Conservation (phyloP, 2,797 vertebrate species). For the Yasuhikotakia modesta region DNA sequence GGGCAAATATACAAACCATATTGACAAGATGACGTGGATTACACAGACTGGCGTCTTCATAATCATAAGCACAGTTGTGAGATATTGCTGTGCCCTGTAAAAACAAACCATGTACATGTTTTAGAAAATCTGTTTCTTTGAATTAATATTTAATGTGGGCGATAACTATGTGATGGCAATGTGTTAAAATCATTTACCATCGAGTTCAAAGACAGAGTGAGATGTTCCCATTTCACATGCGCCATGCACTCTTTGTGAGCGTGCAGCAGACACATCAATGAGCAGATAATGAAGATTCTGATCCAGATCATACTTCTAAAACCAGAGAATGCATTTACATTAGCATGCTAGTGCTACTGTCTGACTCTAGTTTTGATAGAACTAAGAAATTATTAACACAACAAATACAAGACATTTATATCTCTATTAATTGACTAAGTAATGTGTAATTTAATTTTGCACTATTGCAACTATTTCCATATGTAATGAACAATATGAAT, state of each 20-base stretch:
- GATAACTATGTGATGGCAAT: too few species aligned
- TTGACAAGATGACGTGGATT: conserved; percentile 52
- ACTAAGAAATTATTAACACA: not conserved
- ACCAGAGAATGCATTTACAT: not conserved
- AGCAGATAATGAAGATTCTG: conserved; percentile 41
- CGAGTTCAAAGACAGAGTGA: conserved; percentile 49
- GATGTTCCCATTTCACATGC: conserved; percentile 52
- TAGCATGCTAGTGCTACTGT: not conserved
- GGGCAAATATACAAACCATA: conserved; percentile 42
- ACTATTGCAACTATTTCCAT: too few species aligned
- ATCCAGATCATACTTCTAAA: conserved; percentile 59
- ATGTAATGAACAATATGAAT: too few species aligned
- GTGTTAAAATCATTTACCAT: conserved; percentile 52
- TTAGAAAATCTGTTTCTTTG: not conserved
- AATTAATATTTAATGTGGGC: too few species aligned
- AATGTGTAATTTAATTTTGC: not conserved
- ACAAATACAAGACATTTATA: not conserved
- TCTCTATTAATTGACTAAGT: not conserved
- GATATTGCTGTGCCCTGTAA: conserved; percentile 58
- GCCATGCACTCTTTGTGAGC: conserved; percentile 55
- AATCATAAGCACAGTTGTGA: conserved; percentile 54
- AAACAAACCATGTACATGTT: not conserved
- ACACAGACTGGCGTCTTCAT: conserved; percentile 56
- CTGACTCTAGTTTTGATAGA: not conserved
- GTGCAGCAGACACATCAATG: conserved; percentile 47